A percentile compares a stretch with the other conserved stretches of the same genome.
Conservation (phyloP, 2,797 vertebrate species). For the Macroramphosus scolopax region DNA sequence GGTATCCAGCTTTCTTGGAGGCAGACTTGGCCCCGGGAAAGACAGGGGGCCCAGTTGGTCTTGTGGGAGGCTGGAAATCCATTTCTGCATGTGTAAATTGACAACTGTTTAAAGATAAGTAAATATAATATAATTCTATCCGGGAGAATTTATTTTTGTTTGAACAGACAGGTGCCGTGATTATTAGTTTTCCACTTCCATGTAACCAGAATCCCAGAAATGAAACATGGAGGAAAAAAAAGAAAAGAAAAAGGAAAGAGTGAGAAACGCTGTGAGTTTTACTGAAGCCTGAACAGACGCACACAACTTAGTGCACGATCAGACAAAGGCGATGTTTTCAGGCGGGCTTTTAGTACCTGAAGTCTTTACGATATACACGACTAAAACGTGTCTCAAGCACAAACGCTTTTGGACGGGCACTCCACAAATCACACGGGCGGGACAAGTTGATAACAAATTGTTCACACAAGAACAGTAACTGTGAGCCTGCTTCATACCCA, state of each 20-base stretch:
- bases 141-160: conserved; percentile 64
- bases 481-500: conserved; percentile 28
- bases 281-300: conserved; percentile 16
- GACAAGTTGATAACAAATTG: conserved; percentile 25
- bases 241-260: conserved; percentile 9
- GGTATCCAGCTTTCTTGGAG: conserved; percentile 76
- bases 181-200: conserved; percentile 67
- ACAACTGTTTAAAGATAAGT: conserved; percentile 75
- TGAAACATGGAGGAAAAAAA: conserved; percentile 32
- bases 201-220: conserved; percentile 54
- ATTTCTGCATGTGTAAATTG: conserved; percentile 74
- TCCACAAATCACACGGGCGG: conserved; percentile 12
- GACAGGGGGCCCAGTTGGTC: conserved; percentile 61
- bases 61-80: conserved; percentile 71
- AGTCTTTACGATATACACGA: neutral
- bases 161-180: conserved; percentile 66
- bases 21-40: conserved; percentile 70
- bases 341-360: neutral
- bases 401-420: conserved; percentile 2
- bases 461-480: conserved; percentile 25
- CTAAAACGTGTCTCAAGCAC: neutral
- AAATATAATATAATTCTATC: conserved; percentile 73
- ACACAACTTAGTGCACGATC: neutral
- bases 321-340: conserved; percentile 1
- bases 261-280: conserved; percentile 16